Evolutionary conservation across 35 echinoderm and acorn worm genomes (phyloP), one percentile per base, ranked within the genome.

Genomic region (Eucidaris tribuloides): DNA sequence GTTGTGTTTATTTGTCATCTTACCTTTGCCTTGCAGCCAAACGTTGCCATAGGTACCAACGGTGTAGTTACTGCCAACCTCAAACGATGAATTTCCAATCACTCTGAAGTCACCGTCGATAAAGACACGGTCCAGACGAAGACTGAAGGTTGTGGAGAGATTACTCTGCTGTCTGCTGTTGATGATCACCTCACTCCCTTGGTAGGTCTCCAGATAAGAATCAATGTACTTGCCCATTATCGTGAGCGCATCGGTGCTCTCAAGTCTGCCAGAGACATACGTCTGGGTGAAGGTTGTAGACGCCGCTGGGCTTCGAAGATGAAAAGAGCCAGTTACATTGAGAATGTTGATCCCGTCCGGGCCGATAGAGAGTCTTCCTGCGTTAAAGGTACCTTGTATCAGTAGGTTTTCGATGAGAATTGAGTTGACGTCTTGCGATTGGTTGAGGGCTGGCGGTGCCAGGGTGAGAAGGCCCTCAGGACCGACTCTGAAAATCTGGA

Each of bases 341-440:
- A 71, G 30, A 17, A 84, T 49, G 1, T 54, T 64, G n/a, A 78
- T 24, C 70, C 88, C 83, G 4, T 82, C 88, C 3, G 46, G 15
- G 19, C 80, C 88, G 4, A 84, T 31, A 15, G 61, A 19, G 2
- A 96, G 20, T 18, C 58, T 80, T n/a, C 86, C 83, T 56, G 88
- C 88, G 52, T 83, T 62, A 29, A 96, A 65, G 20, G 71, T 94
- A 4, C 92, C 92, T 31, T 81, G 36, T 6, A 94, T 76, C 1
- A 66, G 39, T 15, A 94, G 39, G 2, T 59, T 33, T 43, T 85
- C 82, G 3, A 45, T 48, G 20, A 24, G 85, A 42, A 79, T 46
- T 35, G 4, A 89, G 34, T 11, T 94, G 45, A 58, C 81, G 85
- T 37, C 22, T 42, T 0, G 20, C 20, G 17, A 76, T 56, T 24